A percentile compares a stretch with the other conserved stretches of the same genome.
phyloP scores from a whole-genome alignment of 2,888 invertebrate species.

The Osmoderma eremita region DNA sequence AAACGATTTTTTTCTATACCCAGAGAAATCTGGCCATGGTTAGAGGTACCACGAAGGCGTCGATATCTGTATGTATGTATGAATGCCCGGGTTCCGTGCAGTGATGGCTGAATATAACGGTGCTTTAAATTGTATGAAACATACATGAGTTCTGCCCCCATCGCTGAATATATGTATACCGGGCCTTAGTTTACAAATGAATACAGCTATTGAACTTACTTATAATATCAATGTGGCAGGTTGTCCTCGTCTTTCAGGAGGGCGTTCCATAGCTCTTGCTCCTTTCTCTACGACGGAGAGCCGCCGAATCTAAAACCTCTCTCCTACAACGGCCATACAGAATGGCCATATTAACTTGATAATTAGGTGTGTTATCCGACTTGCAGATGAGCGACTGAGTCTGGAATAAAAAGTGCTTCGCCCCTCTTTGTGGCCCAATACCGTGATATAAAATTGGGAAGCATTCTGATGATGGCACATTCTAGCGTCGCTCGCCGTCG shows the following conservation, averaged over 20 bases:
- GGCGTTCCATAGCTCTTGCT: constrained; percentile 54
- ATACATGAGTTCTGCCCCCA: constrained; percentile 67
- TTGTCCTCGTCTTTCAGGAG: constrained; percentile 57
- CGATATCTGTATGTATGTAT: constrained; percentile 40
- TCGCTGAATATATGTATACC: constrained; percentile 60
- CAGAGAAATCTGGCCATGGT: constrained; percentile 5
- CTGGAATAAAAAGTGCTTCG: constrained; percentile 78
- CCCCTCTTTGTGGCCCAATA: constrained; percentile 66
- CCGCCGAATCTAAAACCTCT: constrained; percentile 65
- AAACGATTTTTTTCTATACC: constrained; percentile 19
- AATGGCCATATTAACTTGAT: constrained; percentile 90
- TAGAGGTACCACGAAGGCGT: constrained; percentile 42
- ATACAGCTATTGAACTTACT: constrained; percentile 78
- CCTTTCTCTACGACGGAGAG: constrained; percentile 63
- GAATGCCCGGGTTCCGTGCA: constrained; percentile 4
- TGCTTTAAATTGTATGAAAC: constrained; percentile 71
- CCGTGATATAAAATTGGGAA: constrained; percentile 65
- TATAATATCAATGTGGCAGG: constrained; percentile 74
- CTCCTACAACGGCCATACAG: constrained; percentile 69
- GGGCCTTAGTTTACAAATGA: constrained; percentile 74
- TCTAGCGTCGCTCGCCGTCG: constrained; percentile 61
- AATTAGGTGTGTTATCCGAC: constrained; percentile 91
- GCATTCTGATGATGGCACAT: constrained; percentile 65
- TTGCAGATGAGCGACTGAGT: constrained; percentile 84
- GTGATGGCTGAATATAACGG: constrained; percentile 43